Conservation (phyloP, 2,888 invertebrate genomes). For the Chorisops tibialis region DNA sequence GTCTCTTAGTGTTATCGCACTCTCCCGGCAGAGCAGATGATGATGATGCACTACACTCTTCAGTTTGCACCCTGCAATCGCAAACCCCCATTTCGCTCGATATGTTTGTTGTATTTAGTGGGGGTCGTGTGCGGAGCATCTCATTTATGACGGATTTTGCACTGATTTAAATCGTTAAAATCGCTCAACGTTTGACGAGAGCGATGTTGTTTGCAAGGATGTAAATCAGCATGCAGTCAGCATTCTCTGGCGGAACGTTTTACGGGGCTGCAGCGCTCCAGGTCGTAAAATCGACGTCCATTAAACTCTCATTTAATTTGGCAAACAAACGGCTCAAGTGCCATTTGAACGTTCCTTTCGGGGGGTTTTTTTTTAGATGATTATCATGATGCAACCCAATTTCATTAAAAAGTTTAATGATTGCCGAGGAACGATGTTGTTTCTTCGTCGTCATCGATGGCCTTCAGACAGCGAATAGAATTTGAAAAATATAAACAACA, state of each 20-base stretch:
- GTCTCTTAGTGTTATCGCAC: too few relatives aligned
- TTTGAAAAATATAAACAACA: not conserved
- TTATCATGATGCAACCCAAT: conserved; percentile 14
- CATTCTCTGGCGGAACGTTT: conserved; percentile 8
- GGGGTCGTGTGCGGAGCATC: not conserved
- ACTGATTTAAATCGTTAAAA: conserved; percentile 21
- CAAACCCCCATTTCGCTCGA: too few relatives aligned
- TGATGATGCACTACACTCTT: too few relatives aligned
- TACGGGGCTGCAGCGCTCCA: not conserved
- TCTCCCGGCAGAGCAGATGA: too few relatives aligned
- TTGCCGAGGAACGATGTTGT: not conserved
- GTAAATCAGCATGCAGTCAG: conserved; percentile 22
- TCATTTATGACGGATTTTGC: conserved; percentile 10
- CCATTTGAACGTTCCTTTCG: conserved; percentile 13
- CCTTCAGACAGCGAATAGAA: conserved; percentile 3
- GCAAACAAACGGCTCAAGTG: conserved; percentile 24
- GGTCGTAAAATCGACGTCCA: conserved; percentile 23
- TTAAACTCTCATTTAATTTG: conserved; percentile 25
- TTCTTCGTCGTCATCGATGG: conserved; percentile 6
- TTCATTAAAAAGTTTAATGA: conserved; percentile 23
- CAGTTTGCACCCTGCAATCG: too few relatives aligned
- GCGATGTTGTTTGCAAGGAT: conserved; percentile 19
- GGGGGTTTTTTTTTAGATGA: too few relatives aligned
- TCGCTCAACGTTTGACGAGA: not conserved
- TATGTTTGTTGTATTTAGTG: too few relatives aligned